phyloP scores from a whole-genome alignment of 2,113 vertebrate genomes.

The Irena cyanogastra region DNA sequence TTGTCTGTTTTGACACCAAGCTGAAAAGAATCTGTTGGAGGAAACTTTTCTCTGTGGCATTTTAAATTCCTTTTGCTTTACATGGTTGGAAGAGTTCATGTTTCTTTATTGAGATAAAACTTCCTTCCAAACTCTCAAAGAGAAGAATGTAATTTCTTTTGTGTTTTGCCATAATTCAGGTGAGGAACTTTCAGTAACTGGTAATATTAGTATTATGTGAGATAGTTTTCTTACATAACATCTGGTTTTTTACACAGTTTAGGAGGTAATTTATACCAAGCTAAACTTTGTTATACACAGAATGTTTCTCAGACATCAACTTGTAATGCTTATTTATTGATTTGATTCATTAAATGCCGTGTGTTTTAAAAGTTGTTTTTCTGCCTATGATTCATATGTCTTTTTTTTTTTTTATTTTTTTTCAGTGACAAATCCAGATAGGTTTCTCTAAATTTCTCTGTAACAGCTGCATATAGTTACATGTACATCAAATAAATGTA shows the following conservation, averaged over 20 bases:
- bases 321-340: neutral
- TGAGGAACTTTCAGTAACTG: neutral
- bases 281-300: neutral
- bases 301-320: neutral
- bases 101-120: neutral
- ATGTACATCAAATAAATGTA: neutral
- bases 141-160: neutral
- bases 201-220: neutral
- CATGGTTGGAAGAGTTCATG: neutral
- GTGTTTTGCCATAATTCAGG: neutral
- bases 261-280: neutral
- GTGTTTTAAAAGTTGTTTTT: neutral
- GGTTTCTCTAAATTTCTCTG: neutral
- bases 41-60: neutral
- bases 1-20: neutral
- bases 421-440: neutral
- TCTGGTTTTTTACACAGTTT: neutral
- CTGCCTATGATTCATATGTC: fast-evolving
- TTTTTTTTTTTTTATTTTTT: neutral
- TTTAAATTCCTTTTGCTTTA: neutral
- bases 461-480: neutral
- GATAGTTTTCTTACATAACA: neutral
- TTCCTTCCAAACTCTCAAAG: neutral
- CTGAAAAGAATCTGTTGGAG: neutral
- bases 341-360: neutral